Evolutionary conservation across 2,113 vertebrate genomes (phyloP), one percentile per base, ranked within the genome.

Genomic region (Hylia prasina): DNA sequence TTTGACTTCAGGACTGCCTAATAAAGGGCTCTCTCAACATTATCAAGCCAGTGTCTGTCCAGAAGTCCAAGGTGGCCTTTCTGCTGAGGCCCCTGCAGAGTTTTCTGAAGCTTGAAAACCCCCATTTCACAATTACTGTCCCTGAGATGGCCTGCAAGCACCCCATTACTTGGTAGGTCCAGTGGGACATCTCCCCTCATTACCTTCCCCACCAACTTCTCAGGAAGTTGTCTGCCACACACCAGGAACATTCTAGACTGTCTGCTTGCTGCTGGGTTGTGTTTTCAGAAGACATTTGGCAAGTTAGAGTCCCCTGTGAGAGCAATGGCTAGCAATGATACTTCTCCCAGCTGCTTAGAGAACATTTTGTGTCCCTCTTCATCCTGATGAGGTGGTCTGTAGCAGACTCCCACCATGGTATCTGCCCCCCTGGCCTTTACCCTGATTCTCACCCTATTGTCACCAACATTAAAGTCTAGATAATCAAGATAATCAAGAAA

Each of bases 251-350:
- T 45, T 28, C 44, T 6, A 24, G 23, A 8, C 45, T 51, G 15
- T 19, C 51, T 39, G 13, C 23, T 60, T 0, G 0, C 19, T 60
- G 39, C 60, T 66, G n/a, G 21, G 4, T 31, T 48, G 5, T 31
- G 10, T 66, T 53, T 66, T 39, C 45, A 53, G 66, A 25, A 82
- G 53, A 35, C 5, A 18, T 22, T 68, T 68, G 42, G 15, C 30
- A 60, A 39, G 45, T 45, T 39, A 5, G 30, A 58, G 9, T 53
- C 6, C 13, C 15, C 23, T 8, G 3, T 44, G 45, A 58, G 15
- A 58, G 10, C 37, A 44, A n/a, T 51, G 19, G 7, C 23, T n/a
- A 10, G 33, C 15, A 39, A 12, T 8, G 10, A 39, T 7, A 6
- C 45, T 73, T 60, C 20, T 66, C 51, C 23, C 28, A 75, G 23